A percentile compares a stretch with the other conserved stretches of the same genome.
phyloP scores from a whole-genome alignment of 2,888 invertebrate genomes.

The Cephus pygmeus region DNA sequence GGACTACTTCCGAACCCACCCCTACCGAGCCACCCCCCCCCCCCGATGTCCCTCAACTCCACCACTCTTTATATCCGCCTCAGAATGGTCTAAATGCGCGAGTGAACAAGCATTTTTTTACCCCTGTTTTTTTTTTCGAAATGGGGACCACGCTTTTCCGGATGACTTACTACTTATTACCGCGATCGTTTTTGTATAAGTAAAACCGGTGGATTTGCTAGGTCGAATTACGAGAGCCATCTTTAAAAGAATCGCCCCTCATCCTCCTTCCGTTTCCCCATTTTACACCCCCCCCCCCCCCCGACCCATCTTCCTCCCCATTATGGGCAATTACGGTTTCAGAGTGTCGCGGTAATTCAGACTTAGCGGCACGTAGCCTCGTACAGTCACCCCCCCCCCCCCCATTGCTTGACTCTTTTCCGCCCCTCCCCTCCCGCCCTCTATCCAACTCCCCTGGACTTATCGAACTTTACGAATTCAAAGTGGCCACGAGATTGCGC shows the following conservation, averaged over 20 bases:
- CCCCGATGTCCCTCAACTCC: not conserved
- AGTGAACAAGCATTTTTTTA: not conserved
- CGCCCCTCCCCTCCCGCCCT: constrained; percentile 1
- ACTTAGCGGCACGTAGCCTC: not conserved
- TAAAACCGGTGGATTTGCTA: constrained; percentile 37
- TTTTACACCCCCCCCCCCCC: not conserved
- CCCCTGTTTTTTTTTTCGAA: constrained; percentile 36
- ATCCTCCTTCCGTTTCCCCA: no score
- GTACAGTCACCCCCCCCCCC: not conserved
- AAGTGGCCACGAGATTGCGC: no score
- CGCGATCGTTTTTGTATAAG: constrained; percentile 19
- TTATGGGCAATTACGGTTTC: constrained; percentile 9
- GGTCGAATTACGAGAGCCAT: not conserved
- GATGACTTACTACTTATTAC: constrained; percentile 37
- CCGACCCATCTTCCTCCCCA: not conserved
- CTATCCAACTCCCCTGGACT: not conserved
- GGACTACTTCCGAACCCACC: no score
- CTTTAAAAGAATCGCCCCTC: constrained; percentile 1
- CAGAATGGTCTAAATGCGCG: no score
- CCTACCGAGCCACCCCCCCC: not conserved
- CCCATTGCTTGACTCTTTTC: constrained; percentile 5
- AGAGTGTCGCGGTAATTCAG: constrained; percentile 4
- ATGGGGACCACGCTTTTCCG: constrained; percentile 27
- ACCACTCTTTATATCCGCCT: not conserved
- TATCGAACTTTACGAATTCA: no score